Evolutionary conservation across 1,140 invertebrate species (phyloP), one percentile per base, ranked within the genome.

Genomic region (Drosophila novamexicana): DNA sequence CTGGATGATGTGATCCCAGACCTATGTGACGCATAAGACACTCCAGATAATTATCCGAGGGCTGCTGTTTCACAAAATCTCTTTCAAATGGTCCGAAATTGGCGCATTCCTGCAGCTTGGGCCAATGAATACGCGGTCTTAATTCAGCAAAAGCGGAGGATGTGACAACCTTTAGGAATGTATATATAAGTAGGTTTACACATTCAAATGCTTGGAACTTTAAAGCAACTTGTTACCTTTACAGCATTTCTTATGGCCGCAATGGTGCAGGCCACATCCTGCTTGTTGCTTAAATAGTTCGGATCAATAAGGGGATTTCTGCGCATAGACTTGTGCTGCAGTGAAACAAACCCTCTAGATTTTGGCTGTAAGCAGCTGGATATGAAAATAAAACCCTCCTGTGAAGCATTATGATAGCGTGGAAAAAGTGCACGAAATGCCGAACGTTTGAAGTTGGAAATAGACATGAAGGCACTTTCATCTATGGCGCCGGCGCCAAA

Each of bases 231-330:
- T 29, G 9, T n/a, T 10, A 85, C 91, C 61, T 93, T 84, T 6
- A 95, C 91, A 0, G 93, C 94, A 37, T 94, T 85, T 53, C 94
- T 94, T 45, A 96, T 93, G 4, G 95, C 95, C 86, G 93, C 92
- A 12, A 95, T 93, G 61, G 94, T 95, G 79, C 95, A 96, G 7
- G 83, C 71, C 5, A 96, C 88, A 81, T 97, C 96, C 10, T 93
- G 91, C 0, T 91, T 71, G 3, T 94, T 79, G 10, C 93, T 92
- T n/a, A 97, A 91, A 85, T 97, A 97, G 47, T 95, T 95, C 0
- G 97, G 96, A 92, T 97, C 94, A 14, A 98, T 96, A 6, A 94
- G 88, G 0, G 96, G 96, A 45, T 94, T 93, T 1, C 90, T 89
- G 0, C 91, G 90, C 22, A 96, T 95, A 83, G 95, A 94, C 9